A percentile compares a stretch with the other conserved stretches of the same genome.
Conservation (phyloP, 2,888 invertebrate genomes). For the Napeogenes sylphis region DNA sequence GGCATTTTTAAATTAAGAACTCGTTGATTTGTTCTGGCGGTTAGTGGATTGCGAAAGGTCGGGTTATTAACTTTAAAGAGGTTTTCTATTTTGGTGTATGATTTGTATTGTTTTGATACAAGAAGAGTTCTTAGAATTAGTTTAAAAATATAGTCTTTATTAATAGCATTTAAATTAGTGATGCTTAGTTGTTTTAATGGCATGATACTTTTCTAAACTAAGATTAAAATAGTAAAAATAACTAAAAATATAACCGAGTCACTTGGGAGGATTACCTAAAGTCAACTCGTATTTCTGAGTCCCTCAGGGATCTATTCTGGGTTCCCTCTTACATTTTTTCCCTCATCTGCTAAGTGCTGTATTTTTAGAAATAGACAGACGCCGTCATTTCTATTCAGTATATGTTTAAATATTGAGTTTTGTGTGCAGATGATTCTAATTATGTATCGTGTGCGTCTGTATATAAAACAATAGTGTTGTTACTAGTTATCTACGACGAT, state of each 20-base stretch:
- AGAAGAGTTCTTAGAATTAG: not conserved
- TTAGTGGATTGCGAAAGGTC: slow-evolving; percentile 31
- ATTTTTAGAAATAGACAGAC: slow-evolving; percentile 69
- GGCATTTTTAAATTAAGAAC: slow-evolving; percentile 66
- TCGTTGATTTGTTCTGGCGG: slow-evolving; percentile 37
- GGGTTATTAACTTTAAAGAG: slow-evolving; percentile 23
- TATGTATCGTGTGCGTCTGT: slow-evolving; percentile 10
- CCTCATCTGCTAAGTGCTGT: slow-evolving; percentile 46
- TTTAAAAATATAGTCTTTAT: not conserved
- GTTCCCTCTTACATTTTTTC: slow-evolving; percentile 52
- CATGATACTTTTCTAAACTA: not conserved
- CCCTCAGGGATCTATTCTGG: slow-evolving; percentile 74
- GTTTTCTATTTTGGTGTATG: slow-evolving; percentile 18
- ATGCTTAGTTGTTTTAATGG: no score
- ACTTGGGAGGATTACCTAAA: slow-evolving; percentile 46
- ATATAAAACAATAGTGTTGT: not conserved
- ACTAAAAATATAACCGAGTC: slow-evolving; percentile 29
- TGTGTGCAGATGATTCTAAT: slow-evolving; percentile 23
- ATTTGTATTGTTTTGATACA: slow-evolving; percentile 4
- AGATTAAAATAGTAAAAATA: slow-evolving; percentile 16
- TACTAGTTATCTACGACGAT: not conserved
- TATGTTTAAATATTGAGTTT: slow-evolving; percentile 30
- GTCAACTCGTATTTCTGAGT: slow-evolving; percentile 62
- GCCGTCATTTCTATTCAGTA: slow-evolving; percentile 58
- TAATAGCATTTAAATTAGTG: not conserved